Base-by-base conservation (phyloP, 2,888 invertebrate genomes). In the Bruchidius siliquastri region DNA sequence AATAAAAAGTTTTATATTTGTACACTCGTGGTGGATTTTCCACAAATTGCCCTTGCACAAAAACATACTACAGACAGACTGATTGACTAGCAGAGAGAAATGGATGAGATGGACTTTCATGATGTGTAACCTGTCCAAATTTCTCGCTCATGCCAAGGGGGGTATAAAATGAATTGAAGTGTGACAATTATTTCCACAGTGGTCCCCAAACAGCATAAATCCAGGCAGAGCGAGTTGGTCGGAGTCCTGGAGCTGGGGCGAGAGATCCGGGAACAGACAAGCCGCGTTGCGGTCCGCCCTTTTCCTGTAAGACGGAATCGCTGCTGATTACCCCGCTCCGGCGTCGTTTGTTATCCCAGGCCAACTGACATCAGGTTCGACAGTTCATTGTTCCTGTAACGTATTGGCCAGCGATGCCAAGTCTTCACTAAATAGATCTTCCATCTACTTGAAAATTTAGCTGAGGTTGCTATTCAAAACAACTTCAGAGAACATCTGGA, bases 221-320 rank as follows among this genome's bases (percentile, higher is more conserved):
- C n/a, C n/a, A n/a, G n/a, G 49, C 49, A 49, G 1, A 49, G 49
- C 49, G 18, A 1, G 18, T 49, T 13, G 49, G 49, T 49, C 10
- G 49, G 1, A 8, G 49, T 49, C 49, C 49, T 20, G 22, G 20
- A 69, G 18, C 20, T n/a, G 69, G 71, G 76, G 76, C 78, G 78
- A 77, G 79, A 77, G 79, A 77, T 78, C 74, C 76, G 76, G 75
- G 77, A 77, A 72, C 68, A 72, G 73, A 70, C 70, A 82, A 84
- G 85, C 79, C 85, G 80, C 81, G 82, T 82, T 79, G 83, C 79
- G 81, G 78, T 83, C 85, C 87, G 86, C 87, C 87, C 84, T 85
- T 87, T 87, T 83, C 80, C 84, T 87, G 87, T 87, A 86, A 86
- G 86, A 86, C 82, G 85, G 83, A 85, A 86, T 85, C 85, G 82